Evolutionary conservation across 1,140 invertebrate species (phyloP).

Genomic region (Eriocheir sinensis): DNA sequence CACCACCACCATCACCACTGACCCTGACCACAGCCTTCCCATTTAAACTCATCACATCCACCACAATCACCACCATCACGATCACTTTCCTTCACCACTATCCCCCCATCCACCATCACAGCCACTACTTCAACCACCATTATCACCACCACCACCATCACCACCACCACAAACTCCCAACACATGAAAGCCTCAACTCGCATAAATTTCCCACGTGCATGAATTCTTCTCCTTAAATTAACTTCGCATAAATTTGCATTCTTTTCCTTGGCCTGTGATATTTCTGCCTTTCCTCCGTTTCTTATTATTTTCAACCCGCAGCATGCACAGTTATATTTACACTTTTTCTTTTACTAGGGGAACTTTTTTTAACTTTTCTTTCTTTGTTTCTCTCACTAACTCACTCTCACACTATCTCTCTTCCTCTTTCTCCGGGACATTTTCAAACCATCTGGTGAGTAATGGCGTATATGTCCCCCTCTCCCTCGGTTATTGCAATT

Average conservation of each 20-base stretch:
- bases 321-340: no score
- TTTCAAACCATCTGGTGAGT: conserved; percentile 31
- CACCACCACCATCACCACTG: not conserved
- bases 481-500: conserved; percentile 52
- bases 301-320: no score
- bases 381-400: not conserved
- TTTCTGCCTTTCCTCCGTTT: no score
- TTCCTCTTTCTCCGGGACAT: conserved; percentile 29
- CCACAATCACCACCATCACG: not conserved
- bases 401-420: not conserved
- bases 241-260: not conserved
- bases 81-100: not conserved
- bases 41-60: not conserved
- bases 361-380: not conserved
- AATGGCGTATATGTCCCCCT: not conserved
- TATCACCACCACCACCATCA: not conserved
- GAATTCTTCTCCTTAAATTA: not conserved
- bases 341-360: not conserved
- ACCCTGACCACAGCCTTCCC: not conserved
- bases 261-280: no score
- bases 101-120: not conserved
- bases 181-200: not conserved
- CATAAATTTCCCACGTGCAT: not conserved
- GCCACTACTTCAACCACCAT: not conserved
- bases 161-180: not conserved